Base-by-base conservation (phyloP, 2,797 vertebrate genomes). In the Eulemur coronatus region DNA sequence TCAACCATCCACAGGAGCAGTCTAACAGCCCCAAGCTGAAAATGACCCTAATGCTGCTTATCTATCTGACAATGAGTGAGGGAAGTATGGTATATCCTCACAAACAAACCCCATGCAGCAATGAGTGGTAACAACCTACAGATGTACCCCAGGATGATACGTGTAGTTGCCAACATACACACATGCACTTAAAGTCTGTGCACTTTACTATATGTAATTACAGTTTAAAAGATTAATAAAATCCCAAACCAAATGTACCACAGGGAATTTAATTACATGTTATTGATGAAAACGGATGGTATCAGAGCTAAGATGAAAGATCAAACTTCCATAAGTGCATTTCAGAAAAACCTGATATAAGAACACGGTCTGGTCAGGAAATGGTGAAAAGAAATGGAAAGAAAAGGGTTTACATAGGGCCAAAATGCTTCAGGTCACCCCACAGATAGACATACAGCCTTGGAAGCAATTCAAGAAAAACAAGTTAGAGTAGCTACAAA, bases 261-360 rank as follows among this genome's bases (percentile, higher is more conserved):
- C 28, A 33, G 20, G 14, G 70, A 82, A 48, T 80, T 84, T 63
- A 96, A 72, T 57, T 73, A 79, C 57, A 57, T 57, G 35, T 50
- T 72, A 86, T 3, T 41, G 84, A 94, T 63, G 43, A 95, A 79
- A 79, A 95, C 20, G 55, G 33, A 78, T 61, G 50, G 70, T n/a
- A 86, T 38, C 55, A 84, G 67, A 92, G 33, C 92, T 57, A 84
- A 75, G 86, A 92, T 55, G 43, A 92, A 85, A 65, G 89, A 87
- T 30, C 38, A 30, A 35, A 55, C 80, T 80, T 86, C 70, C 43
- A 86, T 84, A 92, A 94, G 46, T 28, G 85, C 55, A 90, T 85
- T 90, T 84, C 65, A 94, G 48, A 84, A 84, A 95, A 86, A 89
- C n/a, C 41, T 89, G 84, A 86, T 15, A 59, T 22, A 46, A 89